Evolutionary conservation across 2,888 invertebrate species (phyloP).

Genomic region (Lissocephala sabroskyi): DNA sequence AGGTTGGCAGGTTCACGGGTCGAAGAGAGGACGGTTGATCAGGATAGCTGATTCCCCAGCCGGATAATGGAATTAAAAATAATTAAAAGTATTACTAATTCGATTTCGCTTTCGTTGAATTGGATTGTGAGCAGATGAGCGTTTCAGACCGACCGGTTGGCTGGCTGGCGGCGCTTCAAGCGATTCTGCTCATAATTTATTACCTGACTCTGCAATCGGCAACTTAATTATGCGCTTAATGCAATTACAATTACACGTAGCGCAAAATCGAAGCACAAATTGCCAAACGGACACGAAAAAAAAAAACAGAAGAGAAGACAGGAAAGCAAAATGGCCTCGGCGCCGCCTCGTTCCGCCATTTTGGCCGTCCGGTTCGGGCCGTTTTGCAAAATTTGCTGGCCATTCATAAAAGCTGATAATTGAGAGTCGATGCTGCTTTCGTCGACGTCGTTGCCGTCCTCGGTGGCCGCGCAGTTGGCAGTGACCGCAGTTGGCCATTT

Average conservation of each 20-base stretch:
- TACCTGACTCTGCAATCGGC: slow-evolving; percentile 28
- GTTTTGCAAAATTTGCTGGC: slow-evolving; percentile 40
- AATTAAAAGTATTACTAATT: slow-evolving; percentile 17
- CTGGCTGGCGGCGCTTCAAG: slow-evolving; percentile 1
- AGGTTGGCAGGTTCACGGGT: too few relatives aligned
- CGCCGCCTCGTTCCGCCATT: slow-evolving; percentile 3
- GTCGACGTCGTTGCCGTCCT: slow-evolving; percentile 4
- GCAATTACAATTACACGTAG: slow-evolving; percentile 53
- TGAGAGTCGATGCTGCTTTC: slow-evolving; percentile 47
- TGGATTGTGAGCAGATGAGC: slow-evolving; percentile 31
- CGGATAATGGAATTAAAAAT: too few relatives aligned
- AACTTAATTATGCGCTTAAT: slow-evolving; percentile 63
- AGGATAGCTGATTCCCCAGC: too few relatives aligned
- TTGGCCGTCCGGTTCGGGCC: slow-evolving; percentile 16
- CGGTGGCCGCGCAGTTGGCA: slow-evolving; percentile 17
- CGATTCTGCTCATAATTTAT: slow-evolving; percentile 47
- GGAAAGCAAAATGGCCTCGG: slow-evolving; percentile 5
- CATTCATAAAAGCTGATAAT: slow-evolving; percentile 58
- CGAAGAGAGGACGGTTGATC: too few relatives aligned
- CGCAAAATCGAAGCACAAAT: slow-evolving; percentile 55
- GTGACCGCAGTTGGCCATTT: slow-evolving; percentile 32
- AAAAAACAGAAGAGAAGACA: neutral
- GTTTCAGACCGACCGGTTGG: neutral
- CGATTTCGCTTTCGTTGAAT: slow-evolving; percentile 39
- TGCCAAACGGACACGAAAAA: slow-evolving; percentile 26